Evolutionary conservation across 2,113 vertebrate genomes (phyloP).

Genomic region (Paracanthobrama guichenoti): DNA sequence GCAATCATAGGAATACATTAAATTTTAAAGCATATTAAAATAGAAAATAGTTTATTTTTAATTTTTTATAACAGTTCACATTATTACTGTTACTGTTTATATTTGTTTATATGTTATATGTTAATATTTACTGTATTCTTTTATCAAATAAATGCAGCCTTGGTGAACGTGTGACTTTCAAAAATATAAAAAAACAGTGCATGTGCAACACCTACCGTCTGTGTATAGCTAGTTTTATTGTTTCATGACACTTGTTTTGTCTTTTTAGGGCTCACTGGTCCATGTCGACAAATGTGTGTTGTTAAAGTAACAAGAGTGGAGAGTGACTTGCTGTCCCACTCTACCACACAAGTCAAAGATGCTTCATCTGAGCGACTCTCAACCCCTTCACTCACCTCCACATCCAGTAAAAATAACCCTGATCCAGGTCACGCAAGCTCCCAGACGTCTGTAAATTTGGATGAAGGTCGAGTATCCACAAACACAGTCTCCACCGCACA

Average conservation of each 20-base stretch:
- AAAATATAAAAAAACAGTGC: background rate
- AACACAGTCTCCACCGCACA: background rate
- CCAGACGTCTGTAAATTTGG: background rate
- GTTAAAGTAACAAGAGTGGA: conserved; percentile 78
- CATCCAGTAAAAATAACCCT: background rate
- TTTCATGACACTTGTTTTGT: background rate
- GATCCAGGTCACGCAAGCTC: background rate
- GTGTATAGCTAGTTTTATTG: background rate
- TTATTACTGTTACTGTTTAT: background rate
- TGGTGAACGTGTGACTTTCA: background rate
- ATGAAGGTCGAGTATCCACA: conserved; percentile 13
- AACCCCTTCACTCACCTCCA: background rate
- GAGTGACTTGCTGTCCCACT: conserved; percentile 61
- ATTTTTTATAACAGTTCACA: background rate
- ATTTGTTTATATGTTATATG: too few relatives aligned
- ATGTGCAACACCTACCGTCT: background rate
- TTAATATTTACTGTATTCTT: background rate
- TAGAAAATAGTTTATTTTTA: background rate
- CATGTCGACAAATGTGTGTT: conserved; percentile 76
- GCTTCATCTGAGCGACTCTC: background rate
- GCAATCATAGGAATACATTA: background rate
- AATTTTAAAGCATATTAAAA: background rate
- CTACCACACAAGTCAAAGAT: conserved; percentile 48
- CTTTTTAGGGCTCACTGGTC: conserved; percentile 60
- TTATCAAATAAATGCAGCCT: background rate